Evolutionary conservation across 1,140 invertebrate genomes (phyloP).

Genomic region (Drosophila quadrilineata): DNA sequence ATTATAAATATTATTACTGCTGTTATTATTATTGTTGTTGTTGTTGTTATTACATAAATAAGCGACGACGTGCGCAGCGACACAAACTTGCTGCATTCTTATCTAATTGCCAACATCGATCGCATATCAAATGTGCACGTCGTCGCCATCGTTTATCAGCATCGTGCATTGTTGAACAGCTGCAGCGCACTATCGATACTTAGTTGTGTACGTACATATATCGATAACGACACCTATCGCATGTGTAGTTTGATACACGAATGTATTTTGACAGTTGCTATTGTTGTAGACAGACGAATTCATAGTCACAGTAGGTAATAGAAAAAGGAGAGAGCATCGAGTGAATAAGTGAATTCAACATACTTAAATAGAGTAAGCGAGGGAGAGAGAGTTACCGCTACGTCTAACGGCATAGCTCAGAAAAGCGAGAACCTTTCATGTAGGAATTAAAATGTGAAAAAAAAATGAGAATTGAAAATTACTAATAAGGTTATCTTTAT

Average conservation of each 20-base stretch:
- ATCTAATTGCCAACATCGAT: slow-evolving; percentile 31
- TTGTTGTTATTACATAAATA: slow-evolving; percentile 3
- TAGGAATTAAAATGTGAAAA: too few species aligned
- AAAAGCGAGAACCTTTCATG: too few species aligned
- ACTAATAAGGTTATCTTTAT: not conserved
- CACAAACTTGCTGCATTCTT: slow-evolving; percentile 11
- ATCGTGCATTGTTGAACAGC: not conserved
- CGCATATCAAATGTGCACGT: too few species aligned
- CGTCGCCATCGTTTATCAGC: slow-evolving; percentile 2
- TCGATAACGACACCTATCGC: slow-evolving; percentile 9
- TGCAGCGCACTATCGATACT: slow-evolving; percentile 7
- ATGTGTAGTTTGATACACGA: too few species aligned
- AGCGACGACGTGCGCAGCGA: slow-evolving; percentile 15
- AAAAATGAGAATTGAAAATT: not conserved
- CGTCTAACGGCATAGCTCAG: too few species aligned
- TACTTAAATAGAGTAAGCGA: too few species aligned
- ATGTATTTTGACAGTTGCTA: not conserved
- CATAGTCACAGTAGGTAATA: not conserved
- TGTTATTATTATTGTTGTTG: not conserved
- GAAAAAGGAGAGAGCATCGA: not conserved
- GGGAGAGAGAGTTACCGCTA: too few species aligned
- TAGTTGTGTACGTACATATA: slow-evolving; percentile 1
- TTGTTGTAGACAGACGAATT: too few species aligned
- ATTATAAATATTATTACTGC: too few species aligned
- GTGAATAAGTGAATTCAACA: too few species aligned